Base-by-base conservation (phyloP, 2,113 vertebrate species). In the Sylvia atricapilla region DNA sequence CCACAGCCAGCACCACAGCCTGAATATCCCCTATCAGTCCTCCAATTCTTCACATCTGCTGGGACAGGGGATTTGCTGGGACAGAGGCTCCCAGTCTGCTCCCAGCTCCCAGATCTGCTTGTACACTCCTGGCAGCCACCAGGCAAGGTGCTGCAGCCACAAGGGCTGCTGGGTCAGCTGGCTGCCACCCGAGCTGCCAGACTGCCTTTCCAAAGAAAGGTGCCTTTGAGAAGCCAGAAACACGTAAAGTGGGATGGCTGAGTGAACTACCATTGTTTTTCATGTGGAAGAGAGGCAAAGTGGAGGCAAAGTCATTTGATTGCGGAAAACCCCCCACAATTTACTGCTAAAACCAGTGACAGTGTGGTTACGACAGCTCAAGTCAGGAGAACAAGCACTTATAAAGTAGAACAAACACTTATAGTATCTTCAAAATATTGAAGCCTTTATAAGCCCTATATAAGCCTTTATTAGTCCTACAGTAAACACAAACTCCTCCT, bases 281-380 rank as follows among this genome's bases (percentile, higher is more conserved):
- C 33, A 4, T 6, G 39, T 19, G 7, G 18, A 66, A 74, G 19
- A 52, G 59, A 84, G 22, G 53, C 43, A 49, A 69, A 91, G 60
- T 4, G 2, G 43, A 84, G 8, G 41, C 27, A 69, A 93, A 89
- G 62, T 44, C 7, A 10, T 84, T 46, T n/a, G 21, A 77, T 22
- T 83, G 19, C 82, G 85, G 39, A 43, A 75, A n/a, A 69, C 23
- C 0, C 0, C 2, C 5, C 47, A 46, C 10, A 35, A 60, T 83
- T 90, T 88, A 66, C 50, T 69, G 67, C 55, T 88, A 55, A 89
- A 93, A 69, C 46, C 50, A 85, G 63, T 70, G 75, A 66, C 46
- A 70, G 43, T 25, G 49, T 60, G 63, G 76, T 86, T 95, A 88
- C 47, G 60, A 52, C 56, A 79, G 70, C 43, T 77, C 35, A 20